Conservation (phyloP, 2,888 invertebrate genomes). For the Vanessa cardui region DNA sequence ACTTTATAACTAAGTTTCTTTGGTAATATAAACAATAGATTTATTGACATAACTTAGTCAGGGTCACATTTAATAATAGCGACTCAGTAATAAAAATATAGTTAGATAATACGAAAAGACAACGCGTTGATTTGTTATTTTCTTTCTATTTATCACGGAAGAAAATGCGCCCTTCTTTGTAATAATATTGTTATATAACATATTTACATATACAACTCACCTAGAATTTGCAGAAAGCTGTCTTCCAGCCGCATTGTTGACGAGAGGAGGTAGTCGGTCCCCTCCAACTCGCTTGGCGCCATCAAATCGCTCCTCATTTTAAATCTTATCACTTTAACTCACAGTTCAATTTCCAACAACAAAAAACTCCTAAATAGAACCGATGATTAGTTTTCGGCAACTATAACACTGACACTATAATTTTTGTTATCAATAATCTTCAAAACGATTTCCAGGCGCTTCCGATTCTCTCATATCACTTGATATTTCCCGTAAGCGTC, state of each 20-base stretch:
- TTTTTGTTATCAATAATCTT: slow-evolving; percentile 13
- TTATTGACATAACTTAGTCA: slow-evolving; percentile 2
- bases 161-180: background rate
- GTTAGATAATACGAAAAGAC: no score
- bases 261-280: slow-evolving; percentile 84
- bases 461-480: slow-evolving; percentile 15
- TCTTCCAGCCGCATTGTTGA: slow-evolving; percentile 85
- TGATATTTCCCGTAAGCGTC: slow-evolving; percentile 5
- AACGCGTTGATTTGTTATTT: no score
- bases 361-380: slow-evolving; percentile 24
- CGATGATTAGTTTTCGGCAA: slow-evolving; percentile 25
- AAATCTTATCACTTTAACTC: slow-evolving; percentile 47
- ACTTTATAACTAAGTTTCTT: background rate
- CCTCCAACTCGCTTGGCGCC: slow-evolving; percentile 82
- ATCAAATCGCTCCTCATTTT: slow-evolving; percentile 80
- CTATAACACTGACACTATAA: slow-evolving; percentile 14
- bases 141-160: background rate
- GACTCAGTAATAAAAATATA: background rate
- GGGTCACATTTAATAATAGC: slow-evolving; percentile 1
- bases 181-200: no score
- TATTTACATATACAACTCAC: slow-evolving; percentile 65
- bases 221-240: slow-evolving; percentile 84
- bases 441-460: background rate
- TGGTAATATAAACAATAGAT: background rate
- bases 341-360: slow-evolving; percentile 49